Conservation (phyloP, 2,888 invertebrate species). For the Acanthosepion pharaonis region DNA sequence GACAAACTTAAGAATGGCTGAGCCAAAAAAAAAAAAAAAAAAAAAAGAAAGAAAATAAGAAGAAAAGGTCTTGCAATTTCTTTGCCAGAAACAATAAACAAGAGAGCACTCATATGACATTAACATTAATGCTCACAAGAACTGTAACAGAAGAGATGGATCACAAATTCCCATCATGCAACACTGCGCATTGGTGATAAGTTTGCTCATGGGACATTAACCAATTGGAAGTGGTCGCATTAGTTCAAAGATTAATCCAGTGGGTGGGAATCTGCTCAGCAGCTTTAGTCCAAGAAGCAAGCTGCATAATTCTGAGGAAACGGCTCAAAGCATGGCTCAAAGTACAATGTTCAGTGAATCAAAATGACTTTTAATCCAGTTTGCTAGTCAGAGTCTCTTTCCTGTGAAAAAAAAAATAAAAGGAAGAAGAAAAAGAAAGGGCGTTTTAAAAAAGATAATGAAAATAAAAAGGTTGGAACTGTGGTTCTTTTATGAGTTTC, state of each 20-base stretch:
- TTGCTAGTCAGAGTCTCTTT: no score
- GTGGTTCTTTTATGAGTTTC: background rate
- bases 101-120: no score
- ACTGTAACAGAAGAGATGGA: background rate
- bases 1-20: background rate
- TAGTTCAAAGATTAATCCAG: background rate
- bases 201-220: background rate
- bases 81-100: background rate
- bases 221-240: background rate
- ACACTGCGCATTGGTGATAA: background rate
- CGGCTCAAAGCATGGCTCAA: background rate
- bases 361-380: conserved; percentile 33
- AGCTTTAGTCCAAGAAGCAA: background rate
- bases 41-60: background rate
- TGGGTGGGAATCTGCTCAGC: background rate
- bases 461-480: background rate
- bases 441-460: background rate
- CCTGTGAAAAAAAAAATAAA: no score
- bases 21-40: background rate
- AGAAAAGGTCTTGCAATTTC: background rate
- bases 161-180: background rate
- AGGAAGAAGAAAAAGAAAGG: background rate
- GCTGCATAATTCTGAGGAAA: background rate
- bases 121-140: conserved; percentile 1
- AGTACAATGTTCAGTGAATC: background rate